phyloP scores from a whole-genome alignment of 2,113 vertebrate genomes.

The Variabilichromis moorii region DNA sequence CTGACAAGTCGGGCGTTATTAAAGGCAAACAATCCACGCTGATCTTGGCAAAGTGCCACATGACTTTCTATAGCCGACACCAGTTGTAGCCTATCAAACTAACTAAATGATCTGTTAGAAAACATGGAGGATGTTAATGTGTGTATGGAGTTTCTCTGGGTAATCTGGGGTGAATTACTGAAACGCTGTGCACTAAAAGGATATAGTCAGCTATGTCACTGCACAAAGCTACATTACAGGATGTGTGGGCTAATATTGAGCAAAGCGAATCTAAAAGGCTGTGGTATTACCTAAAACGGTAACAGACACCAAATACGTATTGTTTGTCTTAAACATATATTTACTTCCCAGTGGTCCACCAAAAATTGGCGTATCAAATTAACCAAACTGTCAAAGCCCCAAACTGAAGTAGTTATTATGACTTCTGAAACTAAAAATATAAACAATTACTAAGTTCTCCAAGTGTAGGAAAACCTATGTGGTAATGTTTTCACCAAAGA shows the following conservation, averaged over 20 bases:
- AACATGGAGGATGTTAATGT: constrained; percentile 8
- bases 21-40: constrained; percentile 48
- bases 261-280: neutral
- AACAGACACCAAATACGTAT: neutral
- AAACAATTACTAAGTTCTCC: neutral
- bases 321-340: constrained; percentile 6
- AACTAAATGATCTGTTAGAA: constrained; percentile 34
- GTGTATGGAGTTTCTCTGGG: neutral
- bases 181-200: neutral
- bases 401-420: neutral
- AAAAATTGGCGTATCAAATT: neutral
- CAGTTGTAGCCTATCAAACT: constrained; percentile 19
- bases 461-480: neutral
- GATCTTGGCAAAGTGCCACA: constrained; percentile 41
- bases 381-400: neutral
- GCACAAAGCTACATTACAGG: neutral
- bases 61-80: constrained; percentile 30
- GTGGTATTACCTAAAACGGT: neutral
- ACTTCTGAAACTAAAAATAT: constrained; percentile 1
- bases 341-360: neutral
- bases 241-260: neutral
- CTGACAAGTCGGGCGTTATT: constrained; percentile 44
- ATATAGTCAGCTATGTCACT: neutral
- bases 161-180: constrained; percentile 5
- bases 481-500: neutral